Evolutionary conservation across 2,113 vertebrate species (phyloP), one percentile per base, ranked within the genome.

Genomic region (Hippolais icterina): DNA sequence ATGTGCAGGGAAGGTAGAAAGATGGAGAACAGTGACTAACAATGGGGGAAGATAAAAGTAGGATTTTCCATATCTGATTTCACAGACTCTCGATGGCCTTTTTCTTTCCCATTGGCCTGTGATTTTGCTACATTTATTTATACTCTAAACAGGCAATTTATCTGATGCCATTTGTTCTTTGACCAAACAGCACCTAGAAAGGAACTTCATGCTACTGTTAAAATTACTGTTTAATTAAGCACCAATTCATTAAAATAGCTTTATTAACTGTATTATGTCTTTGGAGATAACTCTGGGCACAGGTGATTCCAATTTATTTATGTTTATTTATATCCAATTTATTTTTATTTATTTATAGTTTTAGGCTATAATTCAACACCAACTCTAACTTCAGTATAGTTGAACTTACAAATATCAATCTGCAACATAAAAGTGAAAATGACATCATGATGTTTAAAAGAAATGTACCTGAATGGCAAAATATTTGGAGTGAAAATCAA

Each of bases 11-110:
- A 94, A 83, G 54, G 82, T 57, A 84, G 74, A 53, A 85, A 72
- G 84, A 94, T 61, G 66, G 77, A 89, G 70, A 68, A 59, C n/a
- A 90, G 70, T 2, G 9, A 65, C 57, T 57, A 85, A 50, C 4
- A 5, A 29, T 0, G 1, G 4, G 4, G 8, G 15, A 9, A 93
- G 84, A 79, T 79, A 82, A 85, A 94, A 91, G 70, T 14, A 83
- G 75, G 57, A 76, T 88, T 88, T 94, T 77, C 75, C 49, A 6
- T 93, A 85, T 83, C 89, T 93, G 87, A 96, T 90, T 91, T 82
- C 65, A 50, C 50, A 65, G 46, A 37, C 14, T 50, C 70, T 72
- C n/a, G 21, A 46, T 53, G 33, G 10, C 6, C 14, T 72, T 91
- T 79, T 79, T 33, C 33, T 71, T 69, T 69, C 20, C 46, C 11